Evolutionary conservation across 1,140 invertebrate genomes (phyloP), one percentile per base, ranked within the genome.

Genomic region (Leguminivora glycinivorella): DNA sequence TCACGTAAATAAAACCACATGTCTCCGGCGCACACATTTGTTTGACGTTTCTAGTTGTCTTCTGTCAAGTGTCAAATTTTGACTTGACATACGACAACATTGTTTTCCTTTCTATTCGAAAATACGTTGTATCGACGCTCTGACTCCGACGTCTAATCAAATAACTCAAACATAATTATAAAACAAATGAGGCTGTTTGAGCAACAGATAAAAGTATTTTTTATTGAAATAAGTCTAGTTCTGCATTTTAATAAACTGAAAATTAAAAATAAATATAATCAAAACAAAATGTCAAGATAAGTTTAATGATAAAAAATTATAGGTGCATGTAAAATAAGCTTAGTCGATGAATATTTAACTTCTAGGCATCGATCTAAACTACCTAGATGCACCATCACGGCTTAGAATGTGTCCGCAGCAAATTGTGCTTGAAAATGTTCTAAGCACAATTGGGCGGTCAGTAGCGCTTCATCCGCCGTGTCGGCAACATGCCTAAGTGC

Each of bases 1-100:
- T 38, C 38, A 67, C 38, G 34, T 67, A 67, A 67, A 67, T 67
- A 67, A 56, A 68, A 68, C 22, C 67, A 68, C 67, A 68, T 68
- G 67, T 31, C 58, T 63, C 14, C 25, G n/a, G 25, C 58, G 58
- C 56, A n/a, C 58, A 63, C 58, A 63, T 63, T 63, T 31, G 58
- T 63, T 34, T 63, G 58, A 63, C 58, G 26, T 63, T 63, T 63
- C n/a, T 52, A 17, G 17, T n/a, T 47, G 43, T 47, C 43, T 17
- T 10, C 38, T 17, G 17, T 7, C 19, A 10, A 22, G 7, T 52
- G 47, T 52, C 47, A 52, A 12, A 9, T 2, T 10, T 19, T 3
- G 5, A n/a, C 10, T 43, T 52, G 47, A 22, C 47, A 52, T 22
- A 22, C 4, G 5, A 22, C 9, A 5, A 10, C 47, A 4, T 4